phyloP scores from a whole-genome alignment of 2,797 vertebrate species.

The Syndactyla subalaris region DNA sequence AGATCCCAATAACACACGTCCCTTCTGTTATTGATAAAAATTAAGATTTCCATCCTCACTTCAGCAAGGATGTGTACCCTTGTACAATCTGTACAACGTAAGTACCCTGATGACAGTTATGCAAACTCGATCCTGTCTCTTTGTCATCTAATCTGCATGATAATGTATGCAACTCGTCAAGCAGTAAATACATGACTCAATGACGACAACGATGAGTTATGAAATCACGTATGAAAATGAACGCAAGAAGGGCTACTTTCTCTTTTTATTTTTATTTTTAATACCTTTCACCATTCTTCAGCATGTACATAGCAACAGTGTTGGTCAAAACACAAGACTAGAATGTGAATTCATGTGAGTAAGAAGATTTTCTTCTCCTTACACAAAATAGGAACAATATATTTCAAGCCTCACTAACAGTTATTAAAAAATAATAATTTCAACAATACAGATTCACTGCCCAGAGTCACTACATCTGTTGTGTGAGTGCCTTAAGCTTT shows the following conservation, averaged over 20 bases:
- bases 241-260: background rate
- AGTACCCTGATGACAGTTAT: background rate
- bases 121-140: background rate
- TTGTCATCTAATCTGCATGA: background rate
- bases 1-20: background rate
- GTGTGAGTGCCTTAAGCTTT: background rate
- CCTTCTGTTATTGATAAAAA: background rate
- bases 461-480: slow-evolving; percentile 6
- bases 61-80: background rate
- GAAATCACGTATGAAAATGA: background rate
- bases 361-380: background rate
- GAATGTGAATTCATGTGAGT: background rate
- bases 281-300: background rate
- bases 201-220: background rate
- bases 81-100: background rate
- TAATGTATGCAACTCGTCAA: background rate
- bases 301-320: background rate
- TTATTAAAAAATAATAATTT: background rate
- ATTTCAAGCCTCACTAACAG: background rate
- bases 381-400: background rate
- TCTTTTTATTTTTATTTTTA: background rate
- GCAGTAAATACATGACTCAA: background rate
- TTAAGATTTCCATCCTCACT: background rate
- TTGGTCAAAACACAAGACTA: background rate
- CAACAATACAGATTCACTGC: background rate